These are phyloP conservation scores for Abramis brama DNA, from an alignment of 2,113 vertebrate genomes.

Conservation along the genomic window DNA sequence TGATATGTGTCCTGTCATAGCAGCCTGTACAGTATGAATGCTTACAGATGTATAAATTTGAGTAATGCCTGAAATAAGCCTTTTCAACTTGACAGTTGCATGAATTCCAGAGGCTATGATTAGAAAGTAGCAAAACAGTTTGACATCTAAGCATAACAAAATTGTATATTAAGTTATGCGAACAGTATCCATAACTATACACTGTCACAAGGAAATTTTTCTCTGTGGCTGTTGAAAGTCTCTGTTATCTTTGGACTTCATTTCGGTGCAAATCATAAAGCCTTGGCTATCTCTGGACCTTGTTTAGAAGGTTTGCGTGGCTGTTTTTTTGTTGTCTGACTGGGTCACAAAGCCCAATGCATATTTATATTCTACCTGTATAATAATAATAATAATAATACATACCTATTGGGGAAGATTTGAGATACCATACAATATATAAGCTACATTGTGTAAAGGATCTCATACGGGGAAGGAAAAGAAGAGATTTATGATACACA, in stretches of 20 bases:
- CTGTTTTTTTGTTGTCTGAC: neutral
- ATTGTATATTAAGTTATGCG: neutral
- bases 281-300: neutral
- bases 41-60: constrained; percentile 12
- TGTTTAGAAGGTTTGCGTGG: neutral
- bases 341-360: neutral
- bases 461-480: constrained; percentile 62
- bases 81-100: neutral
- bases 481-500: constrained; percentile 79
- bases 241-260: neutral
- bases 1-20: constrained; percentile 25
- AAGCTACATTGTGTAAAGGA: constrained; percentile 69
- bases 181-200: neutral
- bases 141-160: neutral
- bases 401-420: neutral
- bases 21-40: neutral
- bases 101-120: neutral
- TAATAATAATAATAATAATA: neutral
- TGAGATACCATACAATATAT: constrained; percentile 61
- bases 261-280: constrained; percentile 11
- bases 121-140: neutral
- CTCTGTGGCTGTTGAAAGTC: neutral
- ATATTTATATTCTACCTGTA: neutral
- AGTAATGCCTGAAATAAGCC: neutral
- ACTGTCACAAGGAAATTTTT: neutral